Percentiles rank a stretch among this genome's conserved stretches.
Evolutionary conservation across 2,113 vertebrate species (phyloP).

Genomic region (Chaetodon auriga): DNA sequence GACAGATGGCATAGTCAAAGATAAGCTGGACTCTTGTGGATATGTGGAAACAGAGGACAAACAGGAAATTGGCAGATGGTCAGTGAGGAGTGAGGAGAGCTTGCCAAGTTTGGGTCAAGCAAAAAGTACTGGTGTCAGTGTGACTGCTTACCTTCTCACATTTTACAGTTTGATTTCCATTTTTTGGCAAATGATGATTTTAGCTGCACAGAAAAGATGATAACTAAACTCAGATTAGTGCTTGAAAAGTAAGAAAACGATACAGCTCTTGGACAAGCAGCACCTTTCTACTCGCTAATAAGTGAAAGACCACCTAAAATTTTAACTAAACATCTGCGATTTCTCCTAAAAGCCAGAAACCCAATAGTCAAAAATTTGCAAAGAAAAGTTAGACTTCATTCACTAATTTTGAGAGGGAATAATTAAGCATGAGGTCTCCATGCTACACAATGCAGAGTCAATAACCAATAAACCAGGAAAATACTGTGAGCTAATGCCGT

Average conservation of each 20-base stretch:
- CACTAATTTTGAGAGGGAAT: not conserved
- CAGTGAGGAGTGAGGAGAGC: not conserved
- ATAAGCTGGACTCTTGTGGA: not conserved
- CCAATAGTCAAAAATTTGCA: too few species aligned
- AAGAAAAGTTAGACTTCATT: not conserved
- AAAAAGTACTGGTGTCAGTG: not conserved
- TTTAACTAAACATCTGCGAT: not conserved
- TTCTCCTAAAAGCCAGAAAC: not conserved
- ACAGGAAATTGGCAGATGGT: constrained; percentile 20
- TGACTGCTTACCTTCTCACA: not conserved
- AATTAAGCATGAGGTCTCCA: too few species aligned
- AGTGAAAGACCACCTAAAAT: not conserved
- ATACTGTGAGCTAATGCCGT: not conserved
- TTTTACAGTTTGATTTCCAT: not conserved
- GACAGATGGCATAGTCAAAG: not conserved
- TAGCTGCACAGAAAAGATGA: not conserved
- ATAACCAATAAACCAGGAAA: not conserved
- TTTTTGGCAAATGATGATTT: not conserved
- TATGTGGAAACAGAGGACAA: not conserved
- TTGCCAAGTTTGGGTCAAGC: not conserved
- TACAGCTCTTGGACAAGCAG: not conserved
- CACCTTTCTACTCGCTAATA: not conserved
- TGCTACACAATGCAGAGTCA: not conserved
- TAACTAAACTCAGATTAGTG: not conserved
- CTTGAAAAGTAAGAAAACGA: not conserved